Base-by-base conservation (phyloP, 2,888 invertebrate genomes). In the Anthophora plumipes region DNA sequence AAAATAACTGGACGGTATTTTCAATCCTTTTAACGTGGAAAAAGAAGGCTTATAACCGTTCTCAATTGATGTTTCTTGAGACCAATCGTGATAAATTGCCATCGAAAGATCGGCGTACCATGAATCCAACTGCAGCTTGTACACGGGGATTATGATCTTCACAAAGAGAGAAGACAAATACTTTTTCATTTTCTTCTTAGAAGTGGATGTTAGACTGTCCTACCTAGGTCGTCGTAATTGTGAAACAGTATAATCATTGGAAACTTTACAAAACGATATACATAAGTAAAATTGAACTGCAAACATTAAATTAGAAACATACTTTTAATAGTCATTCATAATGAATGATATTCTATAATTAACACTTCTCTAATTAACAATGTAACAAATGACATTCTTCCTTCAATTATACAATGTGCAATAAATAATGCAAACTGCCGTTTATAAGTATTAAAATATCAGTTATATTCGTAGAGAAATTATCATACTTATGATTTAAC, bases 121-220 rank as follows among this genome's bases (percentile, higher is more conserved):
- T 54, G 61, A 52, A 70, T 76, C 48, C 54, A 67, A 61, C 20
- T 25, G 63, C 41, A 46, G 57, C 80, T 83, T 80, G 70, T 80
- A 75, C 50, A 66, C 72, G 31, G 25, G 63, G 76, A 80, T 84
- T 83, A 83, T 71, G 66, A 68, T 41, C 50, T 66, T 41, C 66
- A 20, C 43, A 46, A 67, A 70, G 67, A 70, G 67, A 73, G 54
- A 75, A 54, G 68, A 46, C 57, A 68, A 70, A 72, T 78, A n/a
- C 60, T 39, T 71, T 60, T 57, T 48, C 48, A 39, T 66, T 68
- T 39, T 54, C 52, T 50, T 66, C 69, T 46, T 67, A 39, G 1
- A 14, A 41, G 4, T 12, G 8, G 37, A 14, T 50, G 25, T 31
- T 20, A 50, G 7, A 2, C 17, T 17, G 46, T 14, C 4, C 63